Conservation (phyloP, 2,888 invertebrate genomes). For the Pandemis corylana region DNA sequence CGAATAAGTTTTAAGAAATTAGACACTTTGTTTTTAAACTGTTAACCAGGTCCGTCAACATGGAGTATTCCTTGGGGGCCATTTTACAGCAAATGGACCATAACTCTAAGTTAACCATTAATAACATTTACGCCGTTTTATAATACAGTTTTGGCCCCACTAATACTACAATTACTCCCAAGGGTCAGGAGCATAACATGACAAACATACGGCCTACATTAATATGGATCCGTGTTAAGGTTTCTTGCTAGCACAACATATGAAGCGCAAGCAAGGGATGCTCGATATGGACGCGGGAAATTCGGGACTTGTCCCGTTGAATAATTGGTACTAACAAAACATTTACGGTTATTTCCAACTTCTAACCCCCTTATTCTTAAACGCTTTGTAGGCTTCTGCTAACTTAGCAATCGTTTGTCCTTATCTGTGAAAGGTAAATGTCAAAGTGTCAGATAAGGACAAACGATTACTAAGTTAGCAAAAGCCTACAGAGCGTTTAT, state of each 20-base stretch:
- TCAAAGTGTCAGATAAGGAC: no score
- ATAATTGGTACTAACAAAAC: neutral
- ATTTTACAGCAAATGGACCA: neutral
- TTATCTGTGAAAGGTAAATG: no score
- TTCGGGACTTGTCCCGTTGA: neutral
- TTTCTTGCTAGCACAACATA: conserved; percentile 6
- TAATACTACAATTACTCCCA: conserved; percentile 20
- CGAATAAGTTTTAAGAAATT: no score
- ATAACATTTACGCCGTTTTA: conserved; percentile 3
- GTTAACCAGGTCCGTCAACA: neutral
- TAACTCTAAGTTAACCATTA: conserved; percentile 9
- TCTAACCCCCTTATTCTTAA: no score
- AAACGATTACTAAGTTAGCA: no score
- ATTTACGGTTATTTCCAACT: neutral
- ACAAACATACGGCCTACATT: conserved; percentile 19
- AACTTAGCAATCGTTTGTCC: no score
- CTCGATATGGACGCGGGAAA: neutral
- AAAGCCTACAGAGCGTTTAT: no score
- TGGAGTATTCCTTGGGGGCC: neutral
- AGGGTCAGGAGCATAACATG: conserved; percentile 17
- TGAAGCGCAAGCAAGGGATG: conserved; percentile 7
- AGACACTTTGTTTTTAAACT: neutral
- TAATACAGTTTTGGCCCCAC: conserved; percentile 9
- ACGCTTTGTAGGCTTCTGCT: no score
- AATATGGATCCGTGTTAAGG: conserved; percentile 21